Conservation (phyloP, 2,888 invertebrate genomes). For the Escarpia spicata region DNA sequence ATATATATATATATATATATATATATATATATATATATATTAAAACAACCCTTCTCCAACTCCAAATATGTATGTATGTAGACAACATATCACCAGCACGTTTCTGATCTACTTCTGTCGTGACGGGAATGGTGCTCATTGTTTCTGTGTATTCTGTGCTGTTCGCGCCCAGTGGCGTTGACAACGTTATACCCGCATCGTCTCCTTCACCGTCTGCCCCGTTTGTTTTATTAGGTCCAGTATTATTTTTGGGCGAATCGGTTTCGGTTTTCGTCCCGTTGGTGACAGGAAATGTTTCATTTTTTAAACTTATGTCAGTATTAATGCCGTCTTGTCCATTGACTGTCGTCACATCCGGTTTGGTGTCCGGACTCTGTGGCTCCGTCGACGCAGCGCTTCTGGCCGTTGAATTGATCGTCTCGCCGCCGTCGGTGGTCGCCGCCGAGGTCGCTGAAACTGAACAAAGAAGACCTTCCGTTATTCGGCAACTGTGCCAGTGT, state of each 20-base stretch:
- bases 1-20: too few relatives aligned
- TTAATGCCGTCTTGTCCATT: background rate
- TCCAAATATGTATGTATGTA: too few relatives aligned
- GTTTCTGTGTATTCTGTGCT: background rate
- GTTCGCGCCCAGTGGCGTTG: background rate
- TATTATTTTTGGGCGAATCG: background rate
- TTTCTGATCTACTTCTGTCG: background rate
- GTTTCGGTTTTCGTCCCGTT: background rate
- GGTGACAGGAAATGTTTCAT: background rate
- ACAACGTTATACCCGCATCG: background rate
- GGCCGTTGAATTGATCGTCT: background rate
- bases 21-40: too few relatives aligned
- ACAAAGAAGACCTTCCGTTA: background rate
- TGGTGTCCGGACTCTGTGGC: background rate
- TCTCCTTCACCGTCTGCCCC: background rate
- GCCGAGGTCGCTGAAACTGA: background rate
- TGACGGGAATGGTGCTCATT: background rate
- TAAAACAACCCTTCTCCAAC: too few relatives aligned
- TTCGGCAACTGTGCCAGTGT: background rate
- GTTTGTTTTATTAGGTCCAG: background rate
- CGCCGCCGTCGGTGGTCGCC: background rate
- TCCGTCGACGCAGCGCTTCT: background rate
- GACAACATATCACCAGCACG: background rate
- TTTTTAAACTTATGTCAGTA: background rate
- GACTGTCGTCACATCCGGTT: constrained; percentile 9